phyloP scores from a whole-genome alignment of 92 coral and sea anemone species.

The Palythoa heliodiscus region DNA sequence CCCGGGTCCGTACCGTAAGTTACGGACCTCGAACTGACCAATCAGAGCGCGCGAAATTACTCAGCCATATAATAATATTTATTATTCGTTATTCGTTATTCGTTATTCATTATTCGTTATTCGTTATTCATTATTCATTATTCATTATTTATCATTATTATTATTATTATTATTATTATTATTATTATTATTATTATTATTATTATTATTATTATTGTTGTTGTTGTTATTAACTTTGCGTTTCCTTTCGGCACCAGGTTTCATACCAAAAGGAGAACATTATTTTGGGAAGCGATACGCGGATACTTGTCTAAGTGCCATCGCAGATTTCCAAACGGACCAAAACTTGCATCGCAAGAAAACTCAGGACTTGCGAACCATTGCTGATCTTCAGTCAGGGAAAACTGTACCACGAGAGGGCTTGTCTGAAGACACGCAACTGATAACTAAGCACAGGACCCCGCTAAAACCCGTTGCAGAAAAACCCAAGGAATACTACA shows the following conservation, averaged over 20 bases:
- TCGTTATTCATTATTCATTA: no score
- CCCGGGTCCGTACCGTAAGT: no score
- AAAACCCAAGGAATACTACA: constrained; percentile 78
- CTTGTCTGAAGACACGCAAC: constrained; percentile 66
- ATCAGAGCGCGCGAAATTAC: no score
- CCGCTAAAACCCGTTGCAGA: constrained; percentile 73
- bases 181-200: no score
- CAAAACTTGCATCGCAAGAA: constrained; percentile 71
- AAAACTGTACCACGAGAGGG: constrained; percentile 68
- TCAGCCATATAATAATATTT: no score
- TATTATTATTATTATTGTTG: no score
- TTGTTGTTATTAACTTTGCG: not conserved
- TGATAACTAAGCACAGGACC: constrained; percentile 70
- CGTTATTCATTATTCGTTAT: no score
- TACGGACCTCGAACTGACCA: no score
- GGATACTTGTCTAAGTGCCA: constrained; percentile 90
- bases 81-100: no score
- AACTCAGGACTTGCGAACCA: constrained; percentile 79
- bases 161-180: no score
- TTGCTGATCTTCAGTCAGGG: constrained; percentile 83
- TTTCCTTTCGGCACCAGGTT: constrained; percentile 66
- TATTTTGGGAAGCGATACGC: constrained; percentile 94
- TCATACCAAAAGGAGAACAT: constrained; percentile 94
- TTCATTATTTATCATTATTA: no score
- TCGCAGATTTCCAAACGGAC: constrained; percentile 86